Conservation (phyloP, 2,113 vertebrate species). For the Scomber scombrus region DNA sequence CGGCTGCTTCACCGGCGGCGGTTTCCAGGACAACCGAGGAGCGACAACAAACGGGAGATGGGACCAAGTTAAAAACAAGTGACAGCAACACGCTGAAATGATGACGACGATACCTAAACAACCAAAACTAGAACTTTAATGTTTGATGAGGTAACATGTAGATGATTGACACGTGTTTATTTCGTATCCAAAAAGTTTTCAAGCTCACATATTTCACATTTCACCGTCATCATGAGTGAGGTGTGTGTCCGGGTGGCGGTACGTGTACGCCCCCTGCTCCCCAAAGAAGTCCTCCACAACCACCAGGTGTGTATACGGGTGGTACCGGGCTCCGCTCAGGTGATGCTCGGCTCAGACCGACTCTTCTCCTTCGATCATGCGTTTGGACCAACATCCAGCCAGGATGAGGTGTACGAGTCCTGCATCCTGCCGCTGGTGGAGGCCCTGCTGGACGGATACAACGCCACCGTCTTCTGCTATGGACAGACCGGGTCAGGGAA, state of each 20-base stretch:
- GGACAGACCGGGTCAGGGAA: constrained; percentile 97
- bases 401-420: constrained; percentile 89
- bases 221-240: constrained; percentile 85
- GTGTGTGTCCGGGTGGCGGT: constrained; percentile 91
- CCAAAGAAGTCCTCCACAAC: constrained; percentile 89
- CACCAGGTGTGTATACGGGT: constrained; percentile 89
- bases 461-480: constrained; percentile 93
- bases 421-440: constrained; percentile 90
- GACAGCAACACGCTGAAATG: neutral
- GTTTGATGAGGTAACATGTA: neutral
- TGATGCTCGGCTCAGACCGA: constrained; percentile 88
- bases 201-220: neutral
- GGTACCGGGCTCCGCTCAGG: constrained; percentile 86
- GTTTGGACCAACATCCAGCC: constrained; percentile 89
- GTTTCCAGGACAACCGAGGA: constrained; percentile 72
- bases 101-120: neutral
- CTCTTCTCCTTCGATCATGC: constrained; percentile 92
- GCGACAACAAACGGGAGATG: constrained; percentile 60
- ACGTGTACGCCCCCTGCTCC: constrained; percentile 91
- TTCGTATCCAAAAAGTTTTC: neutral
- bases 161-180: too few relatives aligned
- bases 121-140: too few relatives aligned
- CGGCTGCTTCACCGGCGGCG: neutral
- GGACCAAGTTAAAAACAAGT: neutral
- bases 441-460: constrained; percentile 89